Evolutionary conservation across 2,113 vertebrate species (phyloP).

Genomic region (Callocephalon fimbriatum): DNA sequence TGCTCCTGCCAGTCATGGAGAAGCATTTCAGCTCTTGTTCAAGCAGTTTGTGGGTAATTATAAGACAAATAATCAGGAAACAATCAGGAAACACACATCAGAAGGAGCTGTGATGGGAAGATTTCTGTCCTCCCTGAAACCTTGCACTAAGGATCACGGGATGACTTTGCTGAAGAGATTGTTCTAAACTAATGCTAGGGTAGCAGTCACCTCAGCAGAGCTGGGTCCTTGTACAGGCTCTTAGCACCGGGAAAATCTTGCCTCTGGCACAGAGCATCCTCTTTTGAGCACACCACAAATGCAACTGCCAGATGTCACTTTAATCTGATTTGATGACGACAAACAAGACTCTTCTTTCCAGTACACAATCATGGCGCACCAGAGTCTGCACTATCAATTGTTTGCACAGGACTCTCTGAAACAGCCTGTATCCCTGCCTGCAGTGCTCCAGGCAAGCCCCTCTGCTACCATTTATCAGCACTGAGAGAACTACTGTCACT

Average conservation of each 20-base stretch:
- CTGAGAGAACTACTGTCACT: not conserved
- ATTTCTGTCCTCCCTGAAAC: not conserved
- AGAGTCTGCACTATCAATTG: not conserved
- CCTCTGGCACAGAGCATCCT: not conserved
- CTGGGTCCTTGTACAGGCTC: not conserved
- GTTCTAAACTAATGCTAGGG: not conserved
- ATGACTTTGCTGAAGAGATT: not conserved
- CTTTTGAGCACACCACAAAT: not conserved
- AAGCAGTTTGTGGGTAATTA: conserved; percentile 12
- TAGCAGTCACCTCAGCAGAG: not conserved
- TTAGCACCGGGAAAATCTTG: not conserved
- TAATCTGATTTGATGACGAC: not conserved
- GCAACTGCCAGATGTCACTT: not conserved
- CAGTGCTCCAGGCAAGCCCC: not conserved
- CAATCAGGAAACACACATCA: not conserved
- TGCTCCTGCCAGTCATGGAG: not conserved
- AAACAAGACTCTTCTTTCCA: not conserved
- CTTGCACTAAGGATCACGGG: not conserved
- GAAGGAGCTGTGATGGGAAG: not conserved
- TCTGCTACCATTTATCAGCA: not conserved
- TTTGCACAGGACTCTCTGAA: not conserved
- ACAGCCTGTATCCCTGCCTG: not conserved
- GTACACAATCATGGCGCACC: not conserved
- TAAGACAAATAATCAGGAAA: not conserved
- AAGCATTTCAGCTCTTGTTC: not conserved